Conservation (phyloP, 1,140 invertebrate genomes). For the Tribolium castaneum region DNA sequence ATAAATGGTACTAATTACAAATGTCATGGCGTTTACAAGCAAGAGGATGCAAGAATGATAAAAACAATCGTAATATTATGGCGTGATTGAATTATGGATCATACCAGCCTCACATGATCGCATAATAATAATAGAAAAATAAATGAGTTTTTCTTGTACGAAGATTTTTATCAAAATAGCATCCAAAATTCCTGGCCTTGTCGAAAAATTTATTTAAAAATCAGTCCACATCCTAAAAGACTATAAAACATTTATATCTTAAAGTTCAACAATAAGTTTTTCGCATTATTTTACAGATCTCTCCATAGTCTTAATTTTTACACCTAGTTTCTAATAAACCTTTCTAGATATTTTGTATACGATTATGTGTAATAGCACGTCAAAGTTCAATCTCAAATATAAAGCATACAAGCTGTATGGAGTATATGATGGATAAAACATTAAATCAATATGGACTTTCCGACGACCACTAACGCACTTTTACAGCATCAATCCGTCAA, state of each 20-base stretch:
- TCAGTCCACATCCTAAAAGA: slow-evolving; percentile 43
- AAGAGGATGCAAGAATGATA: slow-evolving; percentile 29
- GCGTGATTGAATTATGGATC: slow-evolving; percentile 31
- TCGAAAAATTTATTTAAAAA: slow-evolving; percentile 26
- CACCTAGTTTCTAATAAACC: slow-evolving; percentile 36
- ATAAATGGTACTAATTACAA: slow-evolving; percentile 29
- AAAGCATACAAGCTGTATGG: slow-evolving; percentile 41
- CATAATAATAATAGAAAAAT: slow-evolving; percentile 35
- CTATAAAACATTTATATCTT: slow-evolving; percentile 41
- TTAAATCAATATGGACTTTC: slow-evolving; percentile 21
- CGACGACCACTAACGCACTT: slow-evolving; percentile 28
- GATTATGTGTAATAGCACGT: slow-evolving; percentile 39
- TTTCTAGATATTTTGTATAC: slow-evolving; percentile 33
- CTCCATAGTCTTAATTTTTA: slow-evolving; percentile 38
- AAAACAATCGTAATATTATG: slow-evolving; percentile 21
- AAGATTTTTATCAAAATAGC: slow-evolving; percentile 40
- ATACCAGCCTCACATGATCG: slow-evolving; percentile 41
- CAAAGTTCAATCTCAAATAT: slow-evolving; percentile 38
- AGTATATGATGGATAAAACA: slow-evolving; percentile 38
- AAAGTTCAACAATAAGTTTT: slow-evolving; percentile 37
- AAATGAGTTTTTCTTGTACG: slow-evolving; percentile 5
- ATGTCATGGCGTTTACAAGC: slow-evolving; percentile 23
- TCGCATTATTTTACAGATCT: slow-evolving; percentile 30
- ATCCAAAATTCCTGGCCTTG: slow-evolving; percentile 31
- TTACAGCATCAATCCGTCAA: slow-evolving; percentile 38